These are phyloP conservation scores for pig (Sus scrofa) DNA, from an alignment of 2,113 vertebrate genomes.

Conservation along the genomic window DNA sequence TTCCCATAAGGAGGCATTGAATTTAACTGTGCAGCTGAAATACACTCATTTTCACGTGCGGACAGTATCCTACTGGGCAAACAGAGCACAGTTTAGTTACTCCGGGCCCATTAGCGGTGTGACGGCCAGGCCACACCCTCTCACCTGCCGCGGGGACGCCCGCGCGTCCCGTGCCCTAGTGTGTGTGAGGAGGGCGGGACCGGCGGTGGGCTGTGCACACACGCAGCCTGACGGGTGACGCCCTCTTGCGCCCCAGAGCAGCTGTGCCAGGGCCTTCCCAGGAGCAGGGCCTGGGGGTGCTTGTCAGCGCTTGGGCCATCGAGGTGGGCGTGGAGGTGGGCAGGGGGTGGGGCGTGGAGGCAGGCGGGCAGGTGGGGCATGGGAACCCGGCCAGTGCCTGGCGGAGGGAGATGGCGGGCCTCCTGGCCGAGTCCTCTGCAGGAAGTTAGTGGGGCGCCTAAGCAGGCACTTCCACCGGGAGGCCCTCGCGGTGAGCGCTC, in stretches of 20 bases:
- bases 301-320: too few species aligned
- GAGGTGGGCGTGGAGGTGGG: too few species aligned
- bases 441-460: too few species aligned
- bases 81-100: fast-evolving
- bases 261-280: fast-evolving
- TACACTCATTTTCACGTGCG: fast-evolving
- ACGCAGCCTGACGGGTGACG: fast-evolving
- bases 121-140: fast-evolving
- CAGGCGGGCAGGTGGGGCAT: too few species aligned
- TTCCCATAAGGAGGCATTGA: too few species aligned
- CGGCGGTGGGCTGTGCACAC: fast-evolving
- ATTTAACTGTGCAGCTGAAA: not conserved
- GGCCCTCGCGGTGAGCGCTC: fast-evolving
- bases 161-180: fast-evolving
- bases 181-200: fast-evolving
- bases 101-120: fast-evolving
- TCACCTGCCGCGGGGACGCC: fast-evolving
- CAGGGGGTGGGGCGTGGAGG: not conserved
- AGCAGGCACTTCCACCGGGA: fast-evolving
- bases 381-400: too few species aligned
- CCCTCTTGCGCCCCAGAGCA: fast-evolving
- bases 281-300: fast-evolving
- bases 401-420: too few species aligned
- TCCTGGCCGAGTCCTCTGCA: fast-evolving
- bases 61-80: fast-evolving